Base-by-base conservation (phyloP, 2,113 vertebrate species). In the Microcebus lehilahytsara region DNA sequence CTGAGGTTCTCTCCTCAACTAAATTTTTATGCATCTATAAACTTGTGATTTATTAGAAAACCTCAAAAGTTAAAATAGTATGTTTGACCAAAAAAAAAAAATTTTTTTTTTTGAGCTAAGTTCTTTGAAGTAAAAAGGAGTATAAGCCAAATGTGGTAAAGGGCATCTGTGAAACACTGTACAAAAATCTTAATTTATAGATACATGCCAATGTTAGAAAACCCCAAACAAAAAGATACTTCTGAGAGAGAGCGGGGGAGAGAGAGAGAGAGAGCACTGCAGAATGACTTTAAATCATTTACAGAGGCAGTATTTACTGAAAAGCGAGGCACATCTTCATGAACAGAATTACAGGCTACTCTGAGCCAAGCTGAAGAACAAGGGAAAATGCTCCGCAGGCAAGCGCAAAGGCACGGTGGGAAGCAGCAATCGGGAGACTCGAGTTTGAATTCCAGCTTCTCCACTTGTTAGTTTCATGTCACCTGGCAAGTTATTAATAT, bases 21-120 rank as follows among this genome's bases (percentile, higher is more conserved):
- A 74, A 46, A 86, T 85, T 77, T 90, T 87, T 78, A 53, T 83
- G 42, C 87, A 37, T 89, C 40, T 93, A 27, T 83, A 87, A 88
- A 86, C 64, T 77, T 75, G 42, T 42, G n/a, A 83, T 87, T 60
- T 91, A 72, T 91, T 90, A 84, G 72, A 64, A 80, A 91, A 85
- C 66, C 85, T 91, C 74, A 95, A 96, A 94, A 62, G 25, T 72
- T 80, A 81, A 92, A 92, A 64, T 83, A 75, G 75, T 53, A 93
- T 56, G n/a, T 89, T 75, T 56, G 16, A 37, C 42, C n/a, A 71
- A 66, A 32, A 75, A 83, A 72, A 30, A 49, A 34, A 32, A 62
- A n/a, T 42, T 32, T 62, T 4, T 1, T 42, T 74, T 74, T 75
- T 32, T 4, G 8, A 77, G 27, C n/a, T 85, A 87, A 80, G 37